phyloP scores from a whole-genome alignment of 2,888 invertebrate species.

The Arrhopalites spinosus region DNA sequence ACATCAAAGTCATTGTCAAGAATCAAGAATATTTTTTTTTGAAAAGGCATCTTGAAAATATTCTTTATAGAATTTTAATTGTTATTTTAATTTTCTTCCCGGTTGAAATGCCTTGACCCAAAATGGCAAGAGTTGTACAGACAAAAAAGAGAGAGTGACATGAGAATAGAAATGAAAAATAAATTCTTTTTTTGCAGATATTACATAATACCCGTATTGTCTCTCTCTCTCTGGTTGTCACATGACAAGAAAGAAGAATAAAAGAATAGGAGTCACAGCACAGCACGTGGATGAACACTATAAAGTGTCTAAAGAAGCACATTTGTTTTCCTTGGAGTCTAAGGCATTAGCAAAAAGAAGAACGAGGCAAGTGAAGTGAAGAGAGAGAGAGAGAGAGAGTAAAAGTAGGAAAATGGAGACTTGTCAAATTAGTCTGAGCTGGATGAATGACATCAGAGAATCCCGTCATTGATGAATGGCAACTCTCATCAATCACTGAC shows the following conservation, averaged over 20 bases:
- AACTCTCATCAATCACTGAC: slow-evolving; percentile 39
- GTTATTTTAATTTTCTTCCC: slow-evolving; percentile 10
- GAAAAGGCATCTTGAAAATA: no score
- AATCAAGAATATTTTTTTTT: no score
- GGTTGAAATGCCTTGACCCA: not conserved
- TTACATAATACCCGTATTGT: not conserved
- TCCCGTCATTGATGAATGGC: slow-evolving; percentile 43
- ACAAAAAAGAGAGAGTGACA: not conserved
- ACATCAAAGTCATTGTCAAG: no score
- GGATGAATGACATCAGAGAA: slow-evolving; percentile 37
- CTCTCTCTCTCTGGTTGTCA: not conserved
- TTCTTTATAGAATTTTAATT: not conserved
- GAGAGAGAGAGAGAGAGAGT: slow-evolving; percentile 3
- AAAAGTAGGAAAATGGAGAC: slow-evolving; percentile 35
- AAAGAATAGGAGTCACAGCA: not conserved
- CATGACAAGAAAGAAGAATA: not conserved
- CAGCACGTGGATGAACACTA: slow-evolving; percentile 8
- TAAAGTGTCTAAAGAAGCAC: slow-evolving; percentile 6
- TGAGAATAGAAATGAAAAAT: not conserved
- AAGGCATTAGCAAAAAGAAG: slow-evolving; percentile 18
- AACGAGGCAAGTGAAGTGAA: not conserved
- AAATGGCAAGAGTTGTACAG: not conserved
- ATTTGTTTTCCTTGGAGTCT: slow-evolving; percentile 26
- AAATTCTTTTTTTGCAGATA: not conserved
- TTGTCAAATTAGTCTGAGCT: slow-evolving; percentile 39